Evolutionary conservation across 2,113 vertebrate genomes (phyloP).

Genomic region (Archilochus colubris): DNA sequence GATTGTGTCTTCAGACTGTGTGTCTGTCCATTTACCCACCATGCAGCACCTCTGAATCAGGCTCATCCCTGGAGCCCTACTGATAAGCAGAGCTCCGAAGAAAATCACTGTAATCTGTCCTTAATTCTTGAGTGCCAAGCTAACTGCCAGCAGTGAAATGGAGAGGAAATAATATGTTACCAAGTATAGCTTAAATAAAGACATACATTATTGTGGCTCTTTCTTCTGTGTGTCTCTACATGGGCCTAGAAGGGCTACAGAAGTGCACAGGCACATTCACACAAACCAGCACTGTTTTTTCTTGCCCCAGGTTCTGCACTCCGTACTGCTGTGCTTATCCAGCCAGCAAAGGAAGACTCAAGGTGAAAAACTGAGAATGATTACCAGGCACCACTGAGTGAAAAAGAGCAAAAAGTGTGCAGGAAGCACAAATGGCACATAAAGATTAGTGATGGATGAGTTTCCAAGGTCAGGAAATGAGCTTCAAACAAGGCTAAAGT

Average conservation of each 20-base stretch:
- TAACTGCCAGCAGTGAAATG: conserved; percentile 44
- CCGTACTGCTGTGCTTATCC: not conserved
- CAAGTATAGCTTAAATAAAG: conserved; percentile 62
- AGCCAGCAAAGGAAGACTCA: conserved; percentile 8
- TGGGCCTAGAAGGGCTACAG: not conserved
- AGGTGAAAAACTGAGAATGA: conserved; percentile 2
- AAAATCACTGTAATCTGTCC: conserved; percentile 68
- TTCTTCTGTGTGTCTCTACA: conserved; percentile 16
- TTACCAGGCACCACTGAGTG: not conserved
- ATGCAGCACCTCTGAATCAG: not conserved
- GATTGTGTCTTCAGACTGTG: not conserved
- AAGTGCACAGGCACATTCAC: not conserved
- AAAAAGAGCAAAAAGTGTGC: not conserved
- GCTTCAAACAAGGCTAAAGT: not conserved
- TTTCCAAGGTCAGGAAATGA: not conserved
- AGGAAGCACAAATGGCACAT: not conserved
- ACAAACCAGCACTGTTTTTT: not conserved
- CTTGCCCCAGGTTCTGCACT: not conserved
- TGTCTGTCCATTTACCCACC: conserved; percentile 2
- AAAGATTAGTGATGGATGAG: not conserved
- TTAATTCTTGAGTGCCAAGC: conserved; percentile 56
- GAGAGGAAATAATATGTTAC: conserved; percentile 58
- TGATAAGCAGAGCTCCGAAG: conserved; percentile 45
- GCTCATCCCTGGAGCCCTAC: conserved; percentile 50
- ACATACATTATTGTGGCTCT: not conserved